These are phyloP conservation scores for Apostichopus leukothele DNA, from an alignment of 53 echinoderm and acorn worm species.

Conservation along the genomic window DNA sequence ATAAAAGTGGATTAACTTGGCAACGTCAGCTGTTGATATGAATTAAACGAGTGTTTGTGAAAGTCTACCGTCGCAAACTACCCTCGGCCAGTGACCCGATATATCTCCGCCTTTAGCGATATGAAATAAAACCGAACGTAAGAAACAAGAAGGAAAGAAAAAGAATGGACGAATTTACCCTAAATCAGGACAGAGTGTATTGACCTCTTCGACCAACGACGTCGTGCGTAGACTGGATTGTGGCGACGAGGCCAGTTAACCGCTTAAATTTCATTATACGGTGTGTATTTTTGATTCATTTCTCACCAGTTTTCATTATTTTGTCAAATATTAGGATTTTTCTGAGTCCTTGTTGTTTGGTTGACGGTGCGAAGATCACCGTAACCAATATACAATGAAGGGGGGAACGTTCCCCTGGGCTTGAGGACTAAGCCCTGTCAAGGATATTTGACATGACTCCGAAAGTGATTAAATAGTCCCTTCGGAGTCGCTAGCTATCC, in stretches of 20 bases:
- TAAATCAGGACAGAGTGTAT: conserved; percentile 10
- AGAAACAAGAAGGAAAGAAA: neutral
- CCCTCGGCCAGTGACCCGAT: neutral
- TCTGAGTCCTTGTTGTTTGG: neutral
- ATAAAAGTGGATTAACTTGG: conserved; percentile 32
- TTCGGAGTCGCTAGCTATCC: neutral
- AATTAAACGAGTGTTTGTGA: conserved; percentile 18
- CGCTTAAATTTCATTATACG: conserved; percentile 28
- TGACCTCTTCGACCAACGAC: conserved; percentile 26
- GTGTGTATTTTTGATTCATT: neutral
- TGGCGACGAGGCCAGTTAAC: conserved; percentile 28
- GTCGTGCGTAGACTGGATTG: neutral
- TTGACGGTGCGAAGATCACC: conserved; percentile 19
- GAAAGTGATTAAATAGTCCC: conserved; percentile 36
- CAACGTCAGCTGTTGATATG: conserved; percentile 43
- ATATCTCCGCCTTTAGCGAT: neutral
- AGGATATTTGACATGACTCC: conserved; percentile 24
- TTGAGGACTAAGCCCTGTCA: neutral
- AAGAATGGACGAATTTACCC: neutral
- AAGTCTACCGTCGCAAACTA: neutral
- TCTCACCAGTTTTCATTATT: neutral
- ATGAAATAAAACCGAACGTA: neutral
- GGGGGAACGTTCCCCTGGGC: conserved; percentile 7
- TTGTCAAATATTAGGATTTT: conserved; percentile 9
- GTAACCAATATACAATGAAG: neutral